Evolutionary conservation across 2,888 invertebrate species (phyloP).

Genomic region (Globia sparganii): DNA sequence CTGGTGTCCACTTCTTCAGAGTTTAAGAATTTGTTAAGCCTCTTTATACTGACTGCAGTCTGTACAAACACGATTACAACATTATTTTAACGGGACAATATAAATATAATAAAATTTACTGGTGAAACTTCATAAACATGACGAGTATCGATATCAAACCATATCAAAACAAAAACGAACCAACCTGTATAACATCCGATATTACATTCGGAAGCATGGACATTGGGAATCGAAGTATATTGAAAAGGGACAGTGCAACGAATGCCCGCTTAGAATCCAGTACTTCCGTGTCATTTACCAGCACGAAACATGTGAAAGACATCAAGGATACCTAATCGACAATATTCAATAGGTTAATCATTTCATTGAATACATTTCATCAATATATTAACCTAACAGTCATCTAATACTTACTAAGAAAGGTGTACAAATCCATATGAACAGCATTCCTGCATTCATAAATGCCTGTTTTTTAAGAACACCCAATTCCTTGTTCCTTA

Average conservation of each 20-base stretch:
- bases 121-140: not conserved
- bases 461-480: slow-evolving; percentile 95
- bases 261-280: slow-evolving; percentile 97
- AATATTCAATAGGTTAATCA: slow-evolving; percentile 19
- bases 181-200: slow-evolving; percentile 96
- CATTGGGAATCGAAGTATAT: slow-evolving; percentile 98
- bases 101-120: not conserved
- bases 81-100: not conserved
- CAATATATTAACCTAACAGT: not conserved
- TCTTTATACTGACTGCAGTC: slow-evolving; percentile 97
- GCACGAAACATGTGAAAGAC: slow-evolving; percentile 96
- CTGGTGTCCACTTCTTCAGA: slow-evolving; percentile 96
- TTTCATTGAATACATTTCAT: slow-evolving; percentile 1
- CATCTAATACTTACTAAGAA: slow-evolving; percentile 92
- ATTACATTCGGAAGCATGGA: slow-evolving; percentile 99
- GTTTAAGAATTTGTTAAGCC: slow-evolving; percentile 98
- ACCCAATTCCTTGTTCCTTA: slow-evolving; percentile 94
- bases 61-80: slow-evolving; percentile 75
- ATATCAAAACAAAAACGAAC: slow-evolving; percentile 74
- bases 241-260: slow-evolving; percentile 98
- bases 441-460: slow-evolving; percentile 94
- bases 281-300: slow-evolving; percentile 95
- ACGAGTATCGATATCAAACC: not conserved
- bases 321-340: slow-evolving; percentile 93
- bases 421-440: slow-evolving; percentile 97